These are phyloP conservation scores for Ectropis crepuscularia DNA, from an alignment of 2,888 invertebrate species.

Conservation along the genomic window DNA sequence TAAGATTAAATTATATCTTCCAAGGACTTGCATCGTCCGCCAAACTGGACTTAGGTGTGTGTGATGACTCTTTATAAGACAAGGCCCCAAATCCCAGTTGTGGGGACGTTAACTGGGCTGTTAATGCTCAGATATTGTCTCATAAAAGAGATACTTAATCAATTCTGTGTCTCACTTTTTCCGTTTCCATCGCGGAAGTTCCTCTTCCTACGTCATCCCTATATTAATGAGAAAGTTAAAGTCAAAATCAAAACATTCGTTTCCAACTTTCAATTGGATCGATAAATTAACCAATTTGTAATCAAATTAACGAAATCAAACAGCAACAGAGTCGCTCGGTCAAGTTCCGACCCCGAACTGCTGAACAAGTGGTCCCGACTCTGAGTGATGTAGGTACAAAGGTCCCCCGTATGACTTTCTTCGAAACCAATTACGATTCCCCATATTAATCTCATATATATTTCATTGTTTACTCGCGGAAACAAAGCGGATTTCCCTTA, in stretches of 20 bases:
- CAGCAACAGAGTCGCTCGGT: constrained; percentile 5
- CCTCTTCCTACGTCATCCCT: too few species aligned
- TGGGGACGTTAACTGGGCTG: too few species aligned
- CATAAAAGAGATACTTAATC: too few species aligned
- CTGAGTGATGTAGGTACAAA: constrained; percentile 25
- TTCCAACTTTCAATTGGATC: neutral
- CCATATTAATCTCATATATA: constrained; percentile 62
- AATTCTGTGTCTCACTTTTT: too few species aligned
- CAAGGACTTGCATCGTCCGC: too few species aligned
- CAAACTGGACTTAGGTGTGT: too few species aligned
- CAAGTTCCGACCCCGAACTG: constrained; percentile 11
- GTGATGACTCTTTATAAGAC: too few species aligned
- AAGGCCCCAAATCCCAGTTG: too few species aligned
- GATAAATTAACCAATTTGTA: neutral
- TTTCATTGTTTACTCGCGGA: constrained; percentile 66
- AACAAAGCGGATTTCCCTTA: constrained; percentile 66
- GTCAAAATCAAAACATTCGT: neutral
- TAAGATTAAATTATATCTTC: too few species aligned
- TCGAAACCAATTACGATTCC: constrained; percentile 45
- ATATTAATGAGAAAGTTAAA: neutral
- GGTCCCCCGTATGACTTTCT: constrained; percentile 20
- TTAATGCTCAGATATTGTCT: too few species aligned
- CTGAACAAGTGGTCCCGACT: constrained; percentile 14
- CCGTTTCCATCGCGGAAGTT: too few species aligned
- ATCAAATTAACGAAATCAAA: constrained; percentile 10